A percentile compares a stretch with the other conserved stretches of the same genome.
Conservation (phyloP, 2,888 invertebrate genomes). For the Aquatica leii region DNA sequence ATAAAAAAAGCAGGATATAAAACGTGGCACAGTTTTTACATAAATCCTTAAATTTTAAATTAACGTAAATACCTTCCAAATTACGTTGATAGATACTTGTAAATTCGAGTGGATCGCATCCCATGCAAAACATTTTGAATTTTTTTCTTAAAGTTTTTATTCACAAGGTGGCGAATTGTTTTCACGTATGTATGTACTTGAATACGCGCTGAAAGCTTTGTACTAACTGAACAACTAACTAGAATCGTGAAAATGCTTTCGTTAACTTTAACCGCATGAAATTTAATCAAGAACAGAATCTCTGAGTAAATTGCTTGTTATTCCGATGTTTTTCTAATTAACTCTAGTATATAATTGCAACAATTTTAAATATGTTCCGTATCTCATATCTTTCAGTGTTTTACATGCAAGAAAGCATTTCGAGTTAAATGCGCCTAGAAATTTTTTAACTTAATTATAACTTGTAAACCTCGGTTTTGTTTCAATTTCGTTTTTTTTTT, state of each 20-base stretch:
- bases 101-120: slow-evolving; percentile 60
- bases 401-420: too few relatives aligned
- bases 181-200: slow-evolving; percentile 5
- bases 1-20: too few relatives aligned
- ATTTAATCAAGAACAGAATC: slow-evolving; percentile 52
- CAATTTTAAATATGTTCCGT: slow-evolving; percentile 5
- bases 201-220: slow-evolving; percentile 21
- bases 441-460: too few relatives aligned
- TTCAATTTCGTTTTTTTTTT: too few relatives aligned
- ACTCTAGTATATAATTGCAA: slow-evolving; percentile 21
- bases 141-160: slow-evolving; percentile 8
- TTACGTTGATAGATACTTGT: slow-evolving; percentile 70
- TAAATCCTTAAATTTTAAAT: not conserved
- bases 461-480: too few relatives aligned
- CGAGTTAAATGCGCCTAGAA: too few relatives aligned
- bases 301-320: slow-evolving; percentile 6
- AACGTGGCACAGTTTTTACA: too few relatives aligned
- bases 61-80: slow-evolving; percentile 44
- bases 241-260: slow-evolving; percentile 13
- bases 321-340: slow-evolving; percentile 22
- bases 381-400: too few relatives aligned
- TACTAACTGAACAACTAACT: slow-evolving; percentile 41
- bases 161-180: not conserved
- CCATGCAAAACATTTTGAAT: slow-evolving; percentile 33
- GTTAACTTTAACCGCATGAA: slow-evolving; percentile 40